A percentile compares a stretch with the other conserved stretches of the same genome.
Evolutionary conservation across 92 coral and sea anemone species (phyloP).

Genomic region (Ricordea florida): DNA sequence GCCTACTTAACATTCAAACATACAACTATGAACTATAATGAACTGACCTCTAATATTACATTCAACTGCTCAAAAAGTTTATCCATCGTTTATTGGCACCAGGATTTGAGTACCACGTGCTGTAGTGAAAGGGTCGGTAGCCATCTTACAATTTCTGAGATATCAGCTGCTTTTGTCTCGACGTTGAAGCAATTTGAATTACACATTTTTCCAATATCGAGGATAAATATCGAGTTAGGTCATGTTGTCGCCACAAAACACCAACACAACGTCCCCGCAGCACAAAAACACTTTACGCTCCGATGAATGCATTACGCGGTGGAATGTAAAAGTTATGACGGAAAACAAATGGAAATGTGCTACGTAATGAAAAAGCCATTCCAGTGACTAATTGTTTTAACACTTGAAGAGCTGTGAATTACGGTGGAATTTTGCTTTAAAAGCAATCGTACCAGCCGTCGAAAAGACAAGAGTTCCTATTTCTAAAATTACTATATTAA

Average conservation of each 20-base stretch:
- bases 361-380: not conserved
- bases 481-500: too few species aligned
- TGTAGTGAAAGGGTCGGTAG: too few species aligned
- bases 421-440: not conserved
- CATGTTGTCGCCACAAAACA: not conserved
- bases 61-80: constrained; percentile 3
- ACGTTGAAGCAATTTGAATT: too few species aligned
- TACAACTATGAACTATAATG: not conserved
- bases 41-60: constrained; percentile 19
- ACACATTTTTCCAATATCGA: constrained; percentile 16
- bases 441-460: not conserved
- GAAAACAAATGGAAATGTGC: not conserved
- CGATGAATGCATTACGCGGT: not conserved
- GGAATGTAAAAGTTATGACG: not conserved
- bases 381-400: not conserved
- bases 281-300: not conserved
- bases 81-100: not conserved
- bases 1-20: too few species aligned
- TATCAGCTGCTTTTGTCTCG: too few species aligned
- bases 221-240: not conserved
- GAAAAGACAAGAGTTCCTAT: too few species aligned
- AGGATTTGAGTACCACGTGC: too few species aligned
- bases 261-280: not conserved
- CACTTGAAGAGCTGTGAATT: constrained; percentile 10
- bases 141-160: too few species aligned